Conservation (phyloP, 1,140 invertebrate genomes). For the Drosophila hydei region DNA sequence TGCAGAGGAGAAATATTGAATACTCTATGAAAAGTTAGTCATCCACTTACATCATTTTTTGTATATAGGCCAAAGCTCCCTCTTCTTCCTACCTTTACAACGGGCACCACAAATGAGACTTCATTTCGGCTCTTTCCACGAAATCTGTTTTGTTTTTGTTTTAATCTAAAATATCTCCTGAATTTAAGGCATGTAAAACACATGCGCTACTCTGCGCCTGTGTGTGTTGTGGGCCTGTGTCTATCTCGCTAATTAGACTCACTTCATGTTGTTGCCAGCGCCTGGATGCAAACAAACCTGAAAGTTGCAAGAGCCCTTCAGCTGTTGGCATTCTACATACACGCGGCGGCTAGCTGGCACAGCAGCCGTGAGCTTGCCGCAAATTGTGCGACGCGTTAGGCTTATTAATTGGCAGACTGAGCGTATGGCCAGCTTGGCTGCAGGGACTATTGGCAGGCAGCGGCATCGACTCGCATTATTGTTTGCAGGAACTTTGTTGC, state of each 20-base stretch:
- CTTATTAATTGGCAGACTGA: slow-evolving; percentile 34
- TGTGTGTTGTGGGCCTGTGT: neutral
- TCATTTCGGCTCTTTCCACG: neutral
- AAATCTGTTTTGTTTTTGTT: neutral
- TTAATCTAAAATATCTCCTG: neutral
- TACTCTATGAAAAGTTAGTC: too few species aligned
- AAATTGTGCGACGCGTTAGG: neutral
- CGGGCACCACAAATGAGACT: neutral
- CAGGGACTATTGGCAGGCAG: neutral
- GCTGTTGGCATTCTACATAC: slow-evolving; percentile 5
- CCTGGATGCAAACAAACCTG: slow-evolving; percentile 5
- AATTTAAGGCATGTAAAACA: neutral
- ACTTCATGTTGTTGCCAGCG: slow-evolving; percentile 19
- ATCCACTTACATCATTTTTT: too few species aligned
- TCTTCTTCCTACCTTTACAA: neutral
- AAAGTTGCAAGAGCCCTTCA: slow-evolving; percentile 5
- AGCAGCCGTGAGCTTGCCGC: neutral
- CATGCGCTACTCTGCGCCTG: too few species aligned
- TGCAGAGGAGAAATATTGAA: too few species aligned
- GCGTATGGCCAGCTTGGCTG: slow-evolving; percentile 13
- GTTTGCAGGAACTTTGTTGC: neutral
- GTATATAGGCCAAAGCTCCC: too few species aligned
- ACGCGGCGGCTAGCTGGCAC: neutral
- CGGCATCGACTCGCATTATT: slow-evolving; percentile 21
- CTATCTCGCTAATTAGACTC: slow-evolving; percentile 40